Conservation (phyloP, 2,797 vertebrate genomes). For the Cyclura pinguis region DNA sequence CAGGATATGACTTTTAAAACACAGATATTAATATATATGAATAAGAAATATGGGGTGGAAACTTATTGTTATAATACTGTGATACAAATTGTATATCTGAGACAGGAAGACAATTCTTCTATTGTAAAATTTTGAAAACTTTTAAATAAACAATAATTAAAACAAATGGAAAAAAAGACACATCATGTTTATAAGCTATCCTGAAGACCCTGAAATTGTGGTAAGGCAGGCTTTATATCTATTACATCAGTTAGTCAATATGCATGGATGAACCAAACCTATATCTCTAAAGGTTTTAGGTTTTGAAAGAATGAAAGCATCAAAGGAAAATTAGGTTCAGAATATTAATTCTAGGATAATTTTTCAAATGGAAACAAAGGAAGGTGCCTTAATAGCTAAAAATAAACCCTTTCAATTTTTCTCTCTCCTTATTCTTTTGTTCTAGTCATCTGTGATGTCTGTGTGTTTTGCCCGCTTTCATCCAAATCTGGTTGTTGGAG, state of each 20-base stretch:
- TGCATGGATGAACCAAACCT: neutral
- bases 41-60: neutral
- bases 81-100: neutral
- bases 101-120: neutral
- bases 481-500: slow-evolving; percentile 95
- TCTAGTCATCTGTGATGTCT: slow-evolving; percentile 96
- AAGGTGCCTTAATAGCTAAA: slow-evolving; percentile 31
- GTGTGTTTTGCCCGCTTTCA: slow-evolving; percentile 98
- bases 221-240: neutral
- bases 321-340: slow-evolving; percentile 25
- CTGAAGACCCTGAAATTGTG: neutral
- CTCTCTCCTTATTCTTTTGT: slow-evolving; percentile 42
- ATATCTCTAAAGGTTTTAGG: slow-evolving; percentile 18
- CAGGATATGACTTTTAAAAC: neutral
- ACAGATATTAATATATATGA: neutral
- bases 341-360: slow-evolving; percentile 36
- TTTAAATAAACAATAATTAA: neutral
- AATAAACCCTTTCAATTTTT: slow-evolving; percentile 24
- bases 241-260: neutral
- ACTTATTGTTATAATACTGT: neutral
- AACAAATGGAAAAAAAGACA: no score
- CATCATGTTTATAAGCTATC: neutral
- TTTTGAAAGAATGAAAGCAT: neutral
- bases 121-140: neutral
- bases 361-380: slow-evolving; percentile 30